Evolutionary conservation across 2,797 vertebrate genomes (phyloP), one percentile per base, ranked within the genome.

Genomic region (Onychomys arenicola): DNA sequence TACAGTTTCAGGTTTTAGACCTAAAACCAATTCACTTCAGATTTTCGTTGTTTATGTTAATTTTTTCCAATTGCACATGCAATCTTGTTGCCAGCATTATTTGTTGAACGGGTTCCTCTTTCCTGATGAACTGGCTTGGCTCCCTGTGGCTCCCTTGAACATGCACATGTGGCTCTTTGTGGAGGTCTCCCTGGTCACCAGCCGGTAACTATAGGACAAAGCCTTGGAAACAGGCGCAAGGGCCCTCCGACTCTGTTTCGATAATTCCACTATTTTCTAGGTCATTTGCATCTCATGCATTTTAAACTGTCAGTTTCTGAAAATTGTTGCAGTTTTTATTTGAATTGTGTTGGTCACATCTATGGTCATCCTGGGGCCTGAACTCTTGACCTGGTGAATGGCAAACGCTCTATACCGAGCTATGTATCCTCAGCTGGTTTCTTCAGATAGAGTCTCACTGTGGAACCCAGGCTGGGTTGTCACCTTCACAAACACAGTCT

Each of bases 11-110:
- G 57, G 25, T 40, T 94, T 84, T 88, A 13, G 34, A 67, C 59
- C 21, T 90, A 87, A 80, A 59, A 87, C 49, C 17, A 19, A 90
- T 80, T 95, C 65, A 78, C 65, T 92, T 83, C 81, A 61, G 75
- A 77, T 89, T 89, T 91, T 82, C 71, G 43, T 67, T 85, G 43
- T 91, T 80, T 81, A 52, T 13, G 67, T 46, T 85, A n/a, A 71
- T 73, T 73, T 88, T 55, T 82, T 37, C 32, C 52, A 81, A 7
- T 13, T 63, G 65, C 32, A 80, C 40, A 84, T 2, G 23, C 2
- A 34, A 19, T 65, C 77, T n/a, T 73, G 49, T n/a, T 73, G 49
- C 43, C 78, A 85, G 40, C 32, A 49, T 52, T 59, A 43, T 61
- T 77, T 93, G 63, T 32, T 78, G 34, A 92, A 65, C 21, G 52